Percentiles rank a stretch among this genome's conserved stretches.
These are phyloP conservation scores for Lordiphosa fenestrarum DNA, from an alignment of 2,888 invertebrate genomes.

Conservation along the genomic window DNA sequence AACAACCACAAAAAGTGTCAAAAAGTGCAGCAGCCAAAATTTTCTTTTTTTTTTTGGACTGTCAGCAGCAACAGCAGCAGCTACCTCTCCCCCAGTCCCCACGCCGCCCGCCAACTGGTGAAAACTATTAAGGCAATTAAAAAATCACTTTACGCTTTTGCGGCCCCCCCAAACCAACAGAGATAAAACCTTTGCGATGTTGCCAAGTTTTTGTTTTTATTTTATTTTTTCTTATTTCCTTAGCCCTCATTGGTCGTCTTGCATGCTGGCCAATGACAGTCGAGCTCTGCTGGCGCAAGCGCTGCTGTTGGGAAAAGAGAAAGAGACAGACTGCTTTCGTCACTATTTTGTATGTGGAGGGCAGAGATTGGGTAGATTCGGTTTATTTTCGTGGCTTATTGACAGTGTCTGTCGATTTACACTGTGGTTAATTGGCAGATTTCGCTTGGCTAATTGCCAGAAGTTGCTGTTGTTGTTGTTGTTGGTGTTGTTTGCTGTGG, in stretches of 20 bases:
- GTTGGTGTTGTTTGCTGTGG: conserved; percentile 7
- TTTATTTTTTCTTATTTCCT: conserved; percentile 2
- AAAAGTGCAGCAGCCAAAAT: conserved; percentile 37
- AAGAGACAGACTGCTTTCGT: conserved; percentile 6
- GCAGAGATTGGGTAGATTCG: conserved; percentile 18
- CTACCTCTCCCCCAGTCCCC: neutral
- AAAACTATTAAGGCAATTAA: conserved; percentile 66
- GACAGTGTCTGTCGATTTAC: conserved; percentile 12
- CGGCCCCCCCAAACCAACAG: conserved; percentile 18
- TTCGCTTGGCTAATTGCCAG: conserved; percentile 50
- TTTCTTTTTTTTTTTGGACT: conserved; percentile 24
- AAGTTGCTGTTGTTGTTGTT: conserved; percentile 17
- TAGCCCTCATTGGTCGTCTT: conserved; percentile 36
- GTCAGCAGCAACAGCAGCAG: conserved; percentile 42
- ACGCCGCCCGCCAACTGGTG: neutral
- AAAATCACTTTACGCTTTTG: conserved; percentile 69
- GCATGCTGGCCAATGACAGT: conserved; percentile 27
- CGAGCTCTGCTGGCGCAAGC: conserved; percentile 56
- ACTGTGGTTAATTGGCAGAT: conserved; percentile 13
- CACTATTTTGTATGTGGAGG: conserved; percentile 1
- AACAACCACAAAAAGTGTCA: conserved; percentile 23
- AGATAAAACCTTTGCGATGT: neutral
- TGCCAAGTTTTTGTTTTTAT: conserved; percentile 1
- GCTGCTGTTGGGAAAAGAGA: conserved; percentile 19
- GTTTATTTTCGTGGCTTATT: conserved; percentile 6